Base-by-base conservation (phyloP, 2,888 invertebrate species). In the Eristalis arbustorum region DNA sequence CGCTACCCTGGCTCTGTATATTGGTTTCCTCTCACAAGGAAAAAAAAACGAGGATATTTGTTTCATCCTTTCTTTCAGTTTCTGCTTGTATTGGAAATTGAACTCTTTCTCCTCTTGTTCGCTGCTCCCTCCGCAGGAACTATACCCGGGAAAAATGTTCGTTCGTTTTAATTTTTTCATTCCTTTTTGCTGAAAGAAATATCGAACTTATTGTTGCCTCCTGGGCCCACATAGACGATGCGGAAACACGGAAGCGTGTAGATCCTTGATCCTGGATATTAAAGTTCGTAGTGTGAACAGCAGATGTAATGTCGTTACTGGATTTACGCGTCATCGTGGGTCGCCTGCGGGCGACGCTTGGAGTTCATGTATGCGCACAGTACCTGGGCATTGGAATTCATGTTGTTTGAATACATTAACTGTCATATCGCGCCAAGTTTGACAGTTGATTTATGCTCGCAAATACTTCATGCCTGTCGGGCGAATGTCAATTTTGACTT, bases 161-260 rank as follows among this genome's bases (percentile, higher is more conserved):
- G 22, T 59, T 34, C 49, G n/a, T 40, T 31, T 72, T 31, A 18
- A 3, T 25, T 23, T 57, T 14, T 2, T 14, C 22, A 67, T 42
- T 66, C 49, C 40, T 14, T 59, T 40, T 40, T 31, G 1, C n/a
- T 22, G 40, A 31, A 22, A 68, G 68, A 77, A 69, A 62, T 67
- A n/a, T 68, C n/a, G 49, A 68, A 61, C 62, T 76, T 68, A 68
- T 76, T 76, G 76, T 68, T 68, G 40, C 68, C 56, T 63, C 63
- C 62, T 69, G 56, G 13, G 37, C 37, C 37, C 77, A 34, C 62
- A 68, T 34, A 68, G 37, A 69, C 31, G 62, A 25, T 69, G 25
- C 25, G 23, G 13, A 59, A 23, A 25, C 25, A 25, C 14, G 25
- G 59, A 49, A 49, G 18, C 18, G 18, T 18, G 49, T 49, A 8